phyloP scores from a whole-genome alignment of 2,888 invertebrate species.

The Chironomus tentans region DNA sequence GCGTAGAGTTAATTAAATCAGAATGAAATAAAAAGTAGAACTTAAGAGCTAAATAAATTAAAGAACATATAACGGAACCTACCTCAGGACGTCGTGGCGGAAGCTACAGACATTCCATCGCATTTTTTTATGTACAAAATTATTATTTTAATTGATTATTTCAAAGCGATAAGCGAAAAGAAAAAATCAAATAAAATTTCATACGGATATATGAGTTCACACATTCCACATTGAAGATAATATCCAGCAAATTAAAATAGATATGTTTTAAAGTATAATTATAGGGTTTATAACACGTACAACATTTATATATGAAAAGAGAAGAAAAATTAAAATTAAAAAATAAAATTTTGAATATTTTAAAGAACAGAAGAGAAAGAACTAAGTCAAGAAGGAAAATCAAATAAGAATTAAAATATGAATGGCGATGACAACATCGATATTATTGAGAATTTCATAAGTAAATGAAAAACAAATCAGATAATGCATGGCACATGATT shows the following conservation, averaged over 20 bases:
- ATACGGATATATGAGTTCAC: background rate
- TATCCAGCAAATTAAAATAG: background rate
- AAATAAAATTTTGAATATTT: too few species aligned
- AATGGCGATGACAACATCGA: background rate
- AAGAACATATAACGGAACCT: conserved; percentile 42
- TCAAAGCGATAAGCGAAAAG: background rate
- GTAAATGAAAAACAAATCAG: too few species aligned
- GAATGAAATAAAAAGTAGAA: conserved; percentile 29
- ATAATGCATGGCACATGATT: too few species aligned
- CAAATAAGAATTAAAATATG: background rate
- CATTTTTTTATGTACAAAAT: conserved; percentile 1
- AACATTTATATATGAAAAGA: background rate
- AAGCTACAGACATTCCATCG: conserved; percentile 47
- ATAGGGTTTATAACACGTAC: background rate
- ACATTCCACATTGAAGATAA: background rate
- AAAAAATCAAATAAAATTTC: background rate
- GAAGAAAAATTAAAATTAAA: background rate
- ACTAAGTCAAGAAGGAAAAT: background rate
- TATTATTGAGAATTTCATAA: background rate
- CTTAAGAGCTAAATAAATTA: conserved; percentile 29
- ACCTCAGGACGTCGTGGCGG: conserved; percentile 87
- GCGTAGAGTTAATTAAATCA: conserved; percentile 14
- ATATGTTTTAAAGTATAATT: background rate
- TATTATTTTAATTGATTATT: conserved; percentile 23
- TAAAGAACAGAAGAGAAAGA: too few species aligned